Conservation (phyloP, 2,113 vertebrate species). For the Trinectes maculatus region DNA sequence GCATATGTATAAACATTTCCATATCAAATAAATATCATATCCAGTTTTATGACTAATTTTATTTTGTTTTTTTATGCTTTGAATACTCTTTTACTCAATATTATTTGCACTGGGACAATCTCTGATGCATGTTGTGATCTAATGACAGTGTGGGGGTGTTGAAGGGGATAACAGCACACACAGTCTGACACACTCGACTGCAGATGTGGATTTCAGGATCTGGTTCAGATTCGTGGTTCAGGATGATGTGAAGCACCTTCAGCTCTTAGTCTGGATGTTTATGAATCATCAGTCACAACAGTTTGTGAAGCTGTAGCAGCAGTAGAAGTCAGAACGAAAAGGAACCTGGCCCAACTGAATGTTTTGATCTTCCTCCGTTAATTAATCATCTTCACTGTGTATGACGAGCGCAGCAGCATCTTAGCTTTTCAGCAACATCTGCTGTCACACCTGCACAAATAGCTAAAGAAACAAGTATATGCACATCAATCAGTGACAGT, state of each 20-base stretch:
- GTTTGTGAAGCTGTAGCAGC: background rate
- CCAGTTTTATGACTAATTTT: conserved; percentile 54
- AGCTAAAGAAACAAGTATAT: no score
- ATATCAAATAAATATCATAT: conserved; percentile 81
- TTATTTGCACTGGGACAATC: conserved; percentile 42
- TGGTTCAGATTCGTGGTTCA: conserved; percentile 22
- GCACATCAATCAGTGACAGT: background rate
- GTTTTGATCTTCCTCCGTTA: background rate
- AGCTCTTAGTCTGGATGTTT: no score
- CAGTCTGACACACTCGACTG: conserved; percentile 14
- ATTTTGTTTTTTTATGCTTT: conserved; percentile 44
- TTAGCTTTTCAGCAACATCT: background rate
- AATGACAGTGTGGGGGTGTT: conserved; percentile 23
- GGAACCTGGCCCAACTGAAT: background rate
- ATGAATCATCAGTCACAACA: conserved; percentile 3
- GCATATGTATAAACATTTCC: conserved; percentile 79
- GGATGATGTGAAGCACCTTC: background rate
- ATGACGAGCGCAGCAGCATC: background rate
- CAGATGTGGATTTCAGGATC: background rate
- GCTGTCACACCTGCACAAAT: no score
- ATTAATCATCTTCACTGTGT: no score
- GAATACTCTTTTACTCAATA: conserved; percentile 63
- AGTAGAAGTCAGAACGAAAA: background rate
- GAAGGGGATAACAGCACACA: background rate
- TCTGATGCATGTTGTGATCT: conserved; percentile 46